A percentile compares a stretch with the other conserved stretches of the same genome.
Conservation (phyloP, 2,797 vertebrate species). For the Anguilla obscura region DNA sequence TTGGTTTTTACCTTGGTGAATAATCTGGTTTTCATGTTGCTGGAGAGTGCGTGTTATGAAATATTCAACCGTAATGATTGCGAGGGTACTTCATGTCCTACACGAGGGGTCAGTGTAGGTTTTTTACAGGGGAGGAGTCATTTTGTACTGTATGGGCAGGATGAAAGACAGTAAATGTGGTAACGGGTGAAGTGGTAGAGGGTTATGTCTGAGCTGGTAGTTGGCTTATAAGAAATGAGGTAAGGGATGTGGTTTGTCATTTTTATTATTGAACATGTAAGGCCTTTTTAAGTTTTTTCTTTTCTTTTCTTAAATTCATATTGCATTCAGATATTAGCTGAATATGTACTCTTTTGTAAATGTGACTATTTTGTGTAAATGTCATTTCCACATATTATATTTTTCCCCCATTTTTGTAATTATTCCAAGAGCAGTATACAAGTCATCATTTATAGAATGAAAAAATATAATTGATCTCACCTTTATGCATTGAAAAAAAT, state of each 20-base stretch:
- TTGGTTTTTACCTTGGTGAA: not conserved
- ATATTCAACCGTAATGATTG: not conserved
- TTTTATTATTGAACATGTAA: not conserved
- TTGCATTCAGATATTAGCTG: not conserved
- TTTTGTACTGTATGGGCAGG: not conserved
- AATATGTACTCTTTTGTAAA: not conserved
- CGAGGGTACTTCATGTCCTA: not conserved
- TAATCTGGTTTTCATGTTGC: not conserved
- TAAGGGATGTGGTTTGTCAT: not conserved
- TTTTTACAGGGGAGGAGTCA: not conserved
- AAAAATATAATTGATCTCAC: not conserved
- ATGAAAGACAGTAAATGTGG: not conserved
- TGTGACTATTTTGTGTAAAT: too few relatives aligned
- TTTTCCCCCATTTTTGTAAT: not conserved
- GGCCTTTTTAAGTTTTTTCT: not conserved
- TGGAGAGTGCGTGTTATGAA: constrained; percentile 6
- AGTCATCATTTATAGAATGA: not conserved
- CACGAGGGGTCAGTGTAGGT: not conserved
- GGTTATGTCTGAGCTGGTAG: not conserved
- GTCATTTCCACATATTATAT: not conserved
- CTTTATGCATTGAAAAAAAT: not conserved
- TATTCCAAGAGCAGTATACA: not conserved
- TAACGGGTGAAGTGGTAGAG: not conserved
- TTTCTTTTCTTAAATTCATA: not conserved
- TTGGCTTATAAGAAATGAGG: not conserved